Evolutionary conservation across 2,888 invertebrate genomes (phyloP).

Genomic region (Netelia fuscicornis): DNA sequence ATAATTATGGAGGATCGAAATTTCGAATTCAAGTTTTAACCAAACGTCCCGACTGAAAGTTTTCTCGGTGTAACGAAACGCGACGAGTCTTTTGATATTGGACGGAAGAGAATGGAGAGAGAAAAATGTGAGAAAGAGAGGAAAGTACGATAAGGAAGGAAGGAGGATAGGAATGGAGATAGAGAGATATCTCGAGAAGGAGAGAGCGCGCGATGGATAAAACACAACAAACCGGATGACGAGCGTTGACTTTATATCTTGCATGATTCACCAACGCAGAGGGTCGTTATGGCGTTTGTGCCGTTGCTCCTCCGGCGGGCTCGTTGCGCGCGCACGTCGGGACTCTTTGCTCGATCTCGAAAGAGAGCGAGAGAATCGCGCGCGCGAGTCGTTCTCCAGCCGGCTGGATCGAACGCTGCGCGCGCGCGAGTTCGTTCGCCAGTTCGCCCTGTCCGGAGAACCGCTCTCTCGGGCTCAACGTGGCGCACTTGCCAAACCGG

Average conservation of each 20-base stretch:
- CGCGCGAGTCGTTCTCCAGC: neutral
- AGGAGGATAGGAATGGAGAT: conserved; percentile 16
- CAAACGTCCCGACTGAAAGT: too few species aligned
- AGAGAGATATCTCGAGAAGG: conserved; percentile 9
- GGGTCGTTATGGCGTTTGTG: conserved; percentile 57
- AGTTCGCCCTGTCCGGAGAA: conserved; percentile 40
- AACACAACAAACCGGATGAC: conserved; percentile 72
- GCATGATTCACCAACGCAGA: conserved; percentile 75
- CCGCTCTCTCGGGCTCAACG: conserved; percentile 57
- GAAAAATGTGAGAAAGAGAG: neutral
- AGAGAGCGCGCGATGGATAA: neutral
- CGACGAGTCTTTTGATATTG: neutral
- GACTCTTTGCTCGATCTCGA: neutral
- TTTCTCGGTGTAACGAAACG: too few species aligned
- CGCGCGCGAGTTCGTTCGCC: conserved; percentile 47
- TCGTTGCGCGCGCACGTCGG: conserved; percentile 6
- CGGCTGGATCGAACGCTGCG: neutral
- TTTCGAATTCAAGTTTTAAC: too few species aligned
- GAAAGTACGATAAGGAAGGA: neutral
- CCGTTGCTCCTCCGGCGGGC: conserved; percentile 29
- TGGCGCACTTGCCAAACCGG: conserved; percentile 77
- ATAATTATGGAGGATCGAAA: too few species aligned
- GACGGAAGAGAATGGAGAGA: neutral
- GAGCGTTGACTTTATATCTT: conserved; percentile 67
- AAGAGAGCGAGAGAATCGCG: neutral